Percentiles rank a stretch among this genome's conserved stretches.
These are phyloP conservation scores for Neodiprion pinetum DNA, from an alignment of 1,140 invertebrate genomes.

Conservation along the genomic window DNA sequence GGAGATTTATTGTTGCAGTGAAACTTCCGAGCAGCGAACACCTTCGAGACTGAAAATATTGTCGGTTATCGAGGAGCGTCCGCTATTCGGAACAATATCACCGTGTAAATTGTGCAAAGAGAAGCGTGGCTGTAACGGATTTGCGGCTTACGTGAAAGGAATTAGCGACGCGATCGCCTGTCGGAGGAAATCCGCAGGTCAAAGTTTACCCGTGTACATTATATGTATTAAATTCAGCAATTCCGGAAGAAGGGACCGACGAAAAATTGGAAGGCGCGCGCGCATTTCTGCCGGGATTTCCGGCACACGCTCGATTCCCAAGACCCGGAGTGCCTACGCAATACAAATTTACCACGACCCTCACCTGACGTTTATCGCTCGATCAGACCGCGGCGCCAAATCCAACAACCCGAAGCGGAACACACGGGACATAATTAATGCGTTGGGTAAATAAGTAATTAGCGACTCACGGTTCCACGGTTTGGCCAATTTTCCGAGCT, in stretches of 20 bases:
- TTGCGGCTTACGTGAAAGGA: background rate
- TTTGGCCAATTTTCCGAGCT: background rate
- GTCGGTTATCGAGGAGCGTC: too few relatives aligned
- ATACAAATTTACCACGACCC: background rate
- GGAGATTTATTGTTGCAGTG: background rate
- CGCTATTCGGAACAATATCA: too few relatives aligned
- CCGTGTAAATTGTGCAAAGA: too few relatives aligned
- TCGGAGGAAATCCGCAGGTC: too few relatives aligned
- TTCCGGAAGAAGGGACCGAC: too few relatives aligned
- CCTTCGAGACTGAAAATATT: too few relatives aligned
- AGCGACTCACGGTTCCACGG: background rate
- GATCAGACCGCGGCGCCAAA: background rate
- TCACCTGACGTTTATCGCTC: background rate
- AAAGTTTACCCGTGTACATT: too few relatives aligned
- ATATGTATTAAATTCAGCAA: too few relatives aligned
- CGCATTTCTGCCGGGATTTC: background rate
- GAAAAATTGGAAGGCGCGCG: too few relatives aligned
- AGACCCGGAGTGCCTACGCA: background rate
- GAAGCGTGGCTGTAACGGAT: background rate
- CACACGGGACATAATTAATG: conserved; percentile 1
- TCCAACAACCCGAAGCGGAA: background rate
- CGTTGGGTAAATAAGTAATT: background rate
- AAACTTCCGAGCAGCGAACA: too few relatives aligned
- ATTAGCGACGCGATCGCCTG: background rate
- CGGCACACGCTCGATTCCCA: background rate